A percentile compares a stretch with the other conserved stretches of the same genome.
Evolutionary conservation across 2,113 vertebrate species (phyloP).

Genomic region (Sceloporus undulatus): DNA sequence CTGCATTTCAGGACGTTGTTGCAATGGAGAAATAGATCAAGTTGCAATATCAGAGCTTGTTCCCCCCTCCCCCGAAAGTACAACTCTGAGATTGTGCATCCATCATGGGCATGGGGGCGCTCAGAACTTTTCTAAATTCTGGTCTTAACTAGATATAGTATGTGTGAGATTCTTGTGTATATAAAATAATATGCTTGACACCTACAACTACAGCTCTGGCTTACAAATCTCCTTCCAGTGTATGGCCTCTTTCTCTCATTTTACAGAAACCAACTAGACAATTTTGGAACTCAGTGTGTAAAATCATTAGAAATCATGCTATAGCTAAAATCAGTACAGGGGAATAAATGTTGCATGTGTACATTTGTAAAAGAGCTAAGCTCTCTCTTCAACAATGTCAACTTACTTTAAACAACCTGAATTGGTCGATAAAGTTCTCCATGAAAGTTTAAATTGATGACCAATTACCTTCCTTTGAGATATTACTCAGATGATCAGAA

Average conservation of each 20-base stretch:
- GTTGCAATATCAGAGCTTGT: no score
- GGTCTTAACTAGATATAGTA: background rate
- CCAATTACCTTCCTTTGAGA: conserved; percentile 16
- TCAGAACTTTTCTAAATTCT: no score
- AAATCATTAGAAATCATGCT: background rate
- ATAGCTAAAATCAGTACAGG: conserved; percentile 15
- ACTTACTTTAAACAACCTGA: conserved; percentile 11
- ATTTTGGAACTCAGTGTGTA: conserved; percentile 18
- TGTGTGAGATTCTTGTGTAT: background rate
- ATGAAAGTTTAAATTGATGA: conserved; percentile 31
- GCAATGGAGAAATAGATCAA: no score
- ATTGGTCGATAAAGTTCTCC: conserved; percentile 23
- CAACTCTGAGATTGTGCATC: no score
- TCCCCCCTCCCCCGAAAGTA: no score
- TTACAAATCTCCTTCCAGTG: background rate
- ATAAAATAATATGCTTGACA: background rate
- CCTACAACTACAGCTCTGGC: background rate
- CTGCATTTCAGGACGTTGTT: background rate
- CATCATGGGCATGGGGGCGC: no score
- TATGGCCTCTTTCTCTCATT: background rate
- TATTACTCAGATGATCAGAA: conserved; percentile 18
- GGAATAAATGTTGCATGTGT: background rate
- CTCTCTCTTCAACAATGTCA: conserved; percentile 15
- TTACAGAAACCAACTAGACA: background rate
- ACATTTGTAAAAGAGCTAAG: conserved; percentile 9